These are phyloP conservation scores for Tolmerus cingulatus DNA, from an alignment of 2,888 invertebrate genomes.

Conservation along the genomic window DNA sequence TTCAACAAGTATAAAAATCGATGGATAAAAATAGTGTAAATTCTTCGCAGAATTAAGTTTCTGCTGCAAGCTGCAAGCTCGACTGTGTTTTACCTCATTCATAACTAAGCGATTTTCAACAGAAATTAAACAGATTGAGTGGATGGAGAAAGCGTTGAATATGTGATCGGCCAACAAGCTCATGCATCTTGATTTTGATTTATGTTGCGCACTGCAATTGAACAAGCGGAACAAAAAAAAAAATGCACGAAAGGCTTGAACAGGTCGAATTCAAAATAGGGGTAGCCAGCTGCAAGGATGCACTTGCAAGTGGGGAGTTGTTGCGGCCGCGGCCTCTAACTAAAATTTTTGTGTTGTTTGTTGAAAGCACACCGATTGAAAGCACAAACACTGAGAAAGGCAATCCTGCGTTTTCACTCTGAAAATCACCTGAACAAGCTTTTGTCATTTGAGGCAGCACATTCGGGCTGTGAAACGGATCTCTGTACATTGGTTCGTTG, in stretches of 20 bases:
- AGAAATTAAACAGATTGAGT: background rate
- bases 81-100: background rate
- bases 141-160: background rate
- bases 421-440: constrained; percentile 53
- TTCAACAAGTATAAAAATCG: background rate
- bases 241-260: background rate
- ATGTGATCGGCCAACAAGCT: background rate
- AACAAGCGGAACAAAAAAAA: background rate
- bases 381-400: background rate
- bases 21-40: background rate
- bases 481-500: constrained; percentile 55
- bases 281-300: background rate
- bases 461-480: constrained; percentile 56
- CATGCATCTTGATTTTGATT: background rate
- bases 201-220: background rate
- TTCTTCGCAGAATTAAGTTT: background rate
- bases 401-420: background rate
- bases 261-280: background rate
- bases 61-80: background rate
- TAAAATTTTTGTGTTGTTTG: background rate
- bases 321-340: background rate
- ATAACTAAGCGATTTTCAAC: background rate
- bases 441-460: constrained; percentile 53
- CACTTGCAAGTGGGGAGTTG: background rate
- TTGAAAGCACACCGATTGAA: background rate